Evolutionary conservation across 2,113 vertebrate genomes (phyloP).

Genomic region (Hippotragus niger): DNA sequence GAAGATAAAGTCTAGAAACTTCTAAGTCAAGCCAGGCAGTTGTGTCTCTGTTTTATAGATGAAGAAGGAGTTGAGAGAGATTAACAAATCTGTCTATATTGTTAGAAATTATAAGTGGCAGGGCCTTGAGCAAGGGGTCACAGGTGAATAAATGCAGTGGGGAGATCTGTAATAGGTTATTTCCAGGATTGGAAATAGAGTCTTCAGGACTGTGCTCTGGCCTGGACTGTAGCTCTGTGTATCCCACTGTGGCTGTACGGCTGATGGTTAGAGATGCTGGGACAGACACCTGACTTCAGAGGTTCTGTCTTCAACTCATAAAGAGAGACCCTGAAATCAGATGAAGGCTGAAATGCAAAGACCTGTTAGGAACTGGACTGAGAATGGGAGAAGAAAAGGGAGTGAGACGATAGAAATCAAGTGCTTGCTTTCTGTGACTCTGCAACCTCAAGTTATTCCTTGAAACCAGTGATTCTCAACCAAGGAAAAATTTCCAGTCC

Average conservation of each 20-base stretch:
- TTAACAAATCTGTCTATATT: slow-evolving; percentile 14
- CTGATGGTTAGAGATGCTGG: not conserved
- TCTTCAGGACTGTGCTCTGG: not conserved
- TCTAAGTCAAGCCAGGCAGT: not conserved
- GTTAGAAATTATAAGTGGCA: not conserved
- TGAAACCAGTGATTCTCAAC: not conserved
- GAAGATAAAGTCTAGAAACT: not conserved
- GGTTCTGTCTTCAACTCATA: not conserved
- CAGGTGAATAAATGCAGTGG: not conserved
- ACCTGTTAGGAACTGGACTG: not conserved
- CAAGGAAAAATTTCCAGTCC: not conserved
- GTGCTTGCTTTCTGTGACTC: not conserved
- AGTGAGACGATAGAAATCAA: not conserved
- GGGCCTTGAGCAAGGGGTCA: not conserved
- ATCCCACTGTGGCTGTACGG: accelerated
- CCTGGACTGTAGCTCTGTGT: not conserved
- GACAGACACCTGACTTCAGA: not conserved
- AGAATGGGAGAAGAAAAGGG: not conserved
- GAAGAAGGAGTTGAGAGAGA: not conserved
- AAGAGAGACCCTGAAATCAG: not conserved
- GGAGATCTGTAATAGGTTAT: not conserved
- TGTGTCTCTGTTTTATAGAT: not conserved
- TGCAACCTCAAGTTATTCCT: not conserved
- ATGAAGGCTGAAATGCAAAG: not conserved
- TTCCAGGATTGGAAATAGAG: not conserved